These are phyloP conservation scores for Lydus trimaculatus DNA, from an alignment of 2,888 invertebrate species.

Conservation along the genomic window DNA sequence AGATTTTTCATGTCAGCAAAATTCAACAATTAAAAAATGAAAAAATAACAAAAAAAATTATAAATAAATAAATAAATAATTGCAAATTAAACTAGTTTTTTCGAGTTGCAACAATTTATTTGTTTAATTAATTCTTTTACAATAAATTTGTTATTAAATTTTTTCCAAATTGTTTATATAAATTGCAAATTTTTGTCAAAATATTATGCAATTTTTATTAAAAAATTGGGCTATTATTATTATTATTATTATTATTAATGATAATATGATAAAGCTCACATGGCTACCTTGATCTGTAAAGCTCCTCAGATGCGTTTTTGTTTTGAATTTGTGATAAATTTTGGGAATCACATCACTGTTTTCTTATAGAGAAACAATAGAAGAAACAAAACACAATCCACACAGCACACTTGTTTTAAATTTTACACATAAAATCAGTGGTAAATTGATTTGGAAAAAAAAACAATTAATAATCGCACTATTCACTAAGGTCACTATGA, in stretches of 20 bases:
- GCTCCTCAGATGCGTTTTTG: background rate
- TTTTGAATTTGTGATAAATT: background rate
- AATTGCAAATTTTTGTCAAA: background rate
- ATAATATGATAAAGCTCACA: constrained; percentile 1
- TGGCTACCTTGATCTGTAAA: constrained; percentile 3
- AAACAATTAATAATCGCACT: constrained; percentile 1
- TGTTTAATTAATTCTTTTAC: background rate
- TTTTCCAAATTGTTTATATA: background rate
- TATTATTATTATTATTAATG: background rate
- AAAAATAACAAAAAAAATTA: too few relatives aligned
- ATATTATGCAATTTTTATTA: background rate
- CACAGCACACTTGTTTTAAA: background rate
- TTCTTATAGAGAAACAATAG: background rate
- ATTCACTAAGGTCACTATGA: constrained; percentile 1
- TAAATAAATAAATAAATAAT: too few relatives aligned
- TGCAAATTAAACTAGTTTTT: background rate
- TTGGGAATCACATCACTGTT: background rate
- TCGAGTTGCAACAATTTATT: background rate
- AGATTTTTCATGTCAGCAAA: background rate
- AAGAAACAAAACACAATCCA: background rate
- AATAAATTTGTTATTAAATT: background rate
- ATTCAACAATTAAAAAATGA: background rate
- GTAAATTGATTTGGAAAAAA: background rate
- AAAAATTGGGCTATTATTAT: too few relatives aligned
- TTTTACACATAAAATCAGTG: background rate